Evolutionary conservation across 2,113 vertebrate genomes (phyloP).

Genomic region (Cyanoliseus patagonus): DNA sequence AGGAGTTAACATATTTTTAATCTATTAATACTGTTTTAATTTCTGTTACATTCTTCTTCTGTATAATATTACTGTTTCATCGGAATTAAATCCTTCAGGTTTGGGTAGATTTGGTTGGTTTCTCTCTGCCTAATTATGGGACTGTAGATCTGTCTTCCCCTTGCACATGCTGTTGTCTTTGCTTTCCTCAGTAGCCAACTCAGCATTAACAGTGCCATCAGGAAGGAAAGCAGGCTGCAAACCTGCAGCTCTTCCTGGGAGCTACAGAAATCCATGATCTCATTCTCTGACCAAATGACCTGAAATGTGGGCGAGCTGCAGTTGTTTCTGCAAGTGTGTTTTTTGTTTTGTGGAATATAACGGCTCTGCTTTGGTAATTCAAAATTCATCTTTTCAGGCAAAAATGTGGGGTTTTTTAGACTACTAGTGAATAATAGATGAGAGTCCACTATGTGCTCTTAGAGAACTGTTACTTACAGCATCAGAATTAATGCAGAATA

Average conservation of each 20-base stretch:
- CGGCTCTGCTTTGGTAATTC: neutral
- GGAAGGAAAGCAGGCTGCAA: neutral
- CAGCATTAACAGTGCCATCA: neutral
- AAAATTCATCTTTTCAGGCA: neutral
- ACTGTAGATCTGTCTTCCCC: neutral
- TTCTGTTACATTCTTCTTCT: neutral
- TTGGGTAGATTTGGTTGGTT: neutral
- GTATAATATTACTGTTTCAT: neutral
- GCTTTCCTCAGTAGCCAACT: neutral
- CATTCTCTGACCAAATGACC: neutral
- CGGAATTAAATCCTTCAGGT: neutral
- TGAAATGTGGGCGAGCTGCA: neutral
- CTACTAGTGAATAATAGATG: neutral
- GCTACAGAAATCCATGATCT: neutral
- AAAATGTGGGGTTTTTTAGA: accelerated
- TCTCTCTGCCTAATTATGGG: neutral
- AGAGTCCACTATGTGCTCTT: neutral
- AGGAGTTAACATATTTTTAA: neutral
- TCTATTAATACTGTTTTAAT: neutral
- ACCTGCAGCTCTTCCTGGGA: neutral
- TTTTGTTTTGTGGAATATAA: neutral
- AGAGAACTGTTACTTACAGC: neutral
- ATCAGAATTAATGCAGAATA: neutral
- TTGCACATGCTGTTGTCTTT: neutral
- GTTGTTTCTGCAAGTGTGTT: neutral